Evolutionary conservation across 2,113 vertebrate species (phyloP).

Genomic region (Salvelinus fontinalis): DNA sequence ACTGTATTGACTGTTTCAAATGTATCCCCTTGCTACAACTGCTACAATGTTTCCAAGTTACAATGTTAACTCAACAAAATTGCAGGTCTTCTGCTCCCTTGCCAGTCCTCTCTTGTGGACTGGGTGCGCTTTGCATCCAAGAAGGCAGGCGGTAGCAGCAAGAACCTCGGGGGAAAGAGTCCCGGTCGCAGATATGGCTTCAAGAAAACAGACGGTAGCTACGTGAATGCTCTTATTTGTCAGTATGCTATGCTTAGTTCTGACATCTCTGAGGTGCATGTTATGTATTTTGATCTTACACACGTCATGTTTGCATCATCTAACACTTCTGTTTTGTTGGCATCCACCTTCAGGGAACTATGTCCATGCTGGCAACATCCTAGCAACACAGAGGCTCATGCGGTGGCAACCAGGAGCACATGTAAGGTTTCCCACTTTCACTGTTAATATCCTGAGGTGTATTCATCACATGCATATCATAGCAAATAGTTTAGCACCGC

Average conservation of each 20-base stretch:
- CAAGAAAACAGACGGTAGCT: slow-evolving; percentile 88
- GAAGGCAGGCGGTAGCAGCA: slow-evolving; percentile 84
- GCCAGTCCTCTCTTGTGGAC: slow-evolving; percentile 45
- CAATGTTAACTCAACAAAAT: background rate
- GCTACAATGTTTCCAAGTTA: background rate
- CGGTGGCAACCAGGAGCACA: slow-evolving; percentile 94
- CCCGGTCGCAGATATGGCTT: slow-evolving; percentile 82
- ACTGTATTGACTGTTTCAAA: too few species aligned
- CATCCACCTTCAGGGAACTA: slow-evolving; percentile 77
- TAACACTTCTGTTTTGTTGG: background rate
- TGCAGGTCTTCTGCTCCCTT: slow-evolving; percentile 60
- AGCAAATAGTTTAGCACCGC: too few species aligned
- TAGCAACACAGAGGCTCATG: slow-evolving; percentile 86
- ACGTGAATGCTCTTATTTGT: background rate
- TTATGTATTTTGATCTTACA: too few species aligned
- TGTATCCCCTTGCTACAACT: background rate
- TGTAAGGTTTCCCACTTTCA: slow-evolving; percentile 68
- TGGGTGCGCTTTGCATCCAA: slow-evolving; percentile 85
- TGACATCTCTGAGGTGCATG: too few species aligned
- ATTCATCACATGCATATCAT: too few species aligned
- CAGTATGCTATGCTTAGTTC: too few species aligned
- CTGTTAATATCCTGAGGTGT: background rate
- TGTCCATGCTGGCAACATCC: slow-evolving; percentile 88
- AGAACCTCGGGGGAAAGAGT: slow-evolving; percentile 87
- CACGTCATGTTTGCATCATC: too few species aligned